Evolutionary conservation across 2,113 vertebrate genomes (phyloP).

Genomic region (Amphiprion ocellaris): DNA sequence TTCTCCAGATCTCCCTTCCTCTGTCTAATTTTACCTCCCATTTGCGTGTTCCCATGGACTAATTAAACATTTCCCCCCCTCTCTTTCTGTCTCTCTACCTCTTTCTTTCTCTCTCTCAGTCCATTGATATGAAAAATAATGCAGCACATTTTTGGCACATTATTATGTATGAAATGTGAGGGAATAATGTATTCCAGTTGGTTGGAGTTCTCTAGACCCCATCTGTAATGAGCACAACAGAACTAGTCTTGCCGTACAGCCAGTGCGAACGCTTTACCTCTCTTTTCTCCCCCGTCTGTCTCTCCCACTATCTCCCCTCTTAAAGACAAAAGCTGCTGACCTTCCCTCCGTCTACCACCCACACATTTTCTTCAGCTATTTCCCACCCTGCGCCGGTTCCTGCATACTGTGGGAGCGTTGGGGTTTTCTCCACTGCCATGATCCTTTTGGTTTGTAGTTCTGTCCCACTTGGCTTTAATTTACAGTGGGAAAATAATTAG

Average conservation of each 20-base stretch:
- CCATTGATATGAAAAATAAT: conserved; percentile 81
- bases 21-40: conserved; percentile 80
- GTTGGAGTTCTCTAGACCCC: conserved; percentile 71
- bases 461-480: conserved; percentile 98
- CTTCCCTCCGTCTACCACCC: conserved; percentile 51
- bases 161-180: conserved; percentile 83
- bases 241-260: conserved; percentile 43
- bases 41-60: conserved; percentile 78
- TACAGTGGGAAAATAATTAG: conserved; percentile 99
- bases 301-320: conserved; percentile 1
- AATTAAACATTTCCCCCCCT: conserved; percentile 76
- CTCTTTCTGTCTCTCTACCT: neutral
- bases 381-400: conserved; percentile 27
- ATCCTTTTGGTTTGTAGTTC: conserved; percentile 85
- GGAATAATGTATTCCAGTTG: conserved; percentile 76
- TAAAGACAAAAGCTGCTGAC: conserved; percentile 71
- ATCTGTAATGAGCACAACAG: conserved; percentile 64
- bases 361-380: conserved; percentile 15
- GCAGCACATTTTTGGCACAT: conserved; percentile 79
- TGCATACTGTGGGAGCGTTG: conserved; percentile 24
- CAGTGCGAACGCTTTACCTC: conserved; percentile 26
- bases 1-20: conserved; percentile 68
- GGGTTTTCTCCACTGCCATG: conserved; percentile 60
- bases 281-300: neutral
- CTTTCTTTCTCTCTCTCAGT: conserved; percentile 35